Evolutionary conservation across 1,140 invertebrate species (phyloP).

Genomic region (Conus ventricosus): DNA sequence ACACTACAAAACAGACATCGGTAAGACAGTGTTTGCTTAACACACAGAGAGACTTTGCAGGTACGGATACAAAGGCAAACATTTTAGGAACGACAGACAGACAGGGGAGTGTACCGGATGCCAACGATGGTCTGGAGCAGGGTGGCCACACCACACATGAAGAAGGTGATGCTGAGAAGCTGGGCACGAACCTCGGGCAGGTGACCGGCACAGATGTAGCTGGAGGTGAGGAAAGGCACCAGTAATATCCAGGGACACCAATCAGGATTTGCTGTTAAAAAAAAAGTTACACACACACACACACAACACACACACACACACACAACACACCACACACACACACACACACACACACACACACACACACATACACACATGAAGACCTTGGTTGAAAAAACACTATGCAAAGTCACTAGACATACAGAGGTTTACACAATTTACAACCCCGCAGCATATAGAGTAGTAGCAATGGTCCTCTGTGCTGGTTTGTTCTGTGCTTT

Average conservation of each 20-base stretch:
- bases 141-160: conserved; percentile 60
- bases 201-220: conserved; percentile 48
- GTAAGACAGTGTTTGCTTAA: too few species aligned
- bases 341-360: neutral
- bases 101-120: conserved; percentile 25
- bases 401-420: too few species aligned
- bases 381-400: too few species aligned
- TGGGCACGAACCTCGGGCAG: conserved; percentile 52
- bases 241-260: conserved; percentile 54
- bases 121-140: conserved; percentile 44
- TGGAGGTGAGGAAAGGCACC: conserved; percentile 57
- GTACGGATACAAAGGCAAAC: too few species aligned
- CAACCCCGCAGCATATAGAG: too few species aligned
- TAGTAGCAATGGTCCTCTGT: too few species aligned
- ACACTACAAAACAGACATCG: too few species aligned
- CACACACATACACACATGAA: neutral
- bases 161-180: conserved; percentile 58
- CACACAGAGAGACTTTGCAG: too few species aligned
- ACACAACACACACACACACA: conserved; percentile 7
- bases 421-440: too few species aligned
- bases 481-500: too few species aligned
- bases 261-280: conserved; percentile 56
- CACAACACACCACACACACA: neutral
- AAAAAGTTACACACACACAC: conserved; percentile 35
- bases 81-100: too few species aligned